Conservation (phyloP, 2,113 vertebrate genomes). For the Brachyhypopomus gauderio region DNA sequence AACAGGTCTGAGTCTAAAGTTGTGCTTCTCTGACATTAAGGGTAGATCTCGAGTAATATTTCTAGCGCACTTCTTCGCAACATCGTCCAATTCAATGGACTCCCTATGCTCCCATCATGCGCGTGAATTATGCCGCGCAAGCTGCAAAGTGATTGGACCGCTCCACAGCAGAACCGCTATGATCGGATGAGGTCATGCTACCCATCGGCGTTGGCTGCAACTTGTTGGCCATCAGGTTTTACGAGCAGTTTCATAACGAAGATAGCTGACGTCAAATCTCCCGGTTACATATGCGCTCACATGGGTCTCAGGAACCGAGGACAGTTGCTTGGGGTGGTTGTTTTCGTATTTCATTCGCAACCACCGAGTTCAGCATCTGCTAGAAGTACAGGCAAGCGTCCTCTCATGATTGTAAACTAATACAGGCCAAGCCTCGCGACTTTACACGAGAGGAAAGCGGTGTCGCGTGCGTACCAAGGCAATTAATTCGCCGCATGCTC, state of each 20-base stretch:
- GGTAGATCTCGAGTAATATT: constrained; percentile 19
- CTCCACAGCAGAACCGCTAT: neutral
- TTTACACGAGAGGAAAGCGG: constrained; percentile 45
- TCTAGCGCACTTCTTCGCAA: constrained; percentile 10
- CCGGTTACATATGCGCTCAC: constrained; percentile 36
- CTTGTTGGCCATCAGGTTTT: constrained; percentile 42
- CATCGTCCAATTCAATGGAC: constrained; percentile 23
- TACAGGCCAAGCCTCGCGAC: constrained; percentile 37
- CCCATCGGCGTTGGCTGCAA: constrained; percentile 17
- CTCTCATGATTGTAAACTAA: constrained; percentile 48
- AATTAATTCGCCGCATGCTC: constrained; percentile 57
- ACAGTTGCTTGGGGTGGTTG: constrained; percentile 3
- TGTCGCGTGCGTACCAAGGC: constrained; percentile 49
- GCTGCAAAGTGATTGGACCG: constrained; percentile 21
- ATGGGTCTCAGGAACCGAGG: constrained; percentile 32
- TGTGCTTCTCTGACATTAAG: constrained; percentile 14
- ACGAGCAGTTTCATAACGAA: constrained; percentile 42
- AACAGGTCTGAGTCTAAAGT: constrained; percentile 10
- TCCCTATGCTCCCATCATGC: constrained; percentile 15
- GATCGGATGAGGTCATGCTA: constrained; percentile 38
- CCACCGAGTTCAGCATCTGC: neutral
- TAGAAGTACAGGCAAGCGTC: constrained; percentile 30
- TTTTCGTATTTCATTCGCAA: neutral
- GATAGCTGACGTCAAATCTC: constrained; percentile 40
- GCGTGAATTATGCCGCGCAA: constrained; percentile 4